These are phyloP conservation scores for Sylvilagus bachmani DNA, from an alignment of 2,113 vertebrate species.

Conservation along the genomic window DNA sequence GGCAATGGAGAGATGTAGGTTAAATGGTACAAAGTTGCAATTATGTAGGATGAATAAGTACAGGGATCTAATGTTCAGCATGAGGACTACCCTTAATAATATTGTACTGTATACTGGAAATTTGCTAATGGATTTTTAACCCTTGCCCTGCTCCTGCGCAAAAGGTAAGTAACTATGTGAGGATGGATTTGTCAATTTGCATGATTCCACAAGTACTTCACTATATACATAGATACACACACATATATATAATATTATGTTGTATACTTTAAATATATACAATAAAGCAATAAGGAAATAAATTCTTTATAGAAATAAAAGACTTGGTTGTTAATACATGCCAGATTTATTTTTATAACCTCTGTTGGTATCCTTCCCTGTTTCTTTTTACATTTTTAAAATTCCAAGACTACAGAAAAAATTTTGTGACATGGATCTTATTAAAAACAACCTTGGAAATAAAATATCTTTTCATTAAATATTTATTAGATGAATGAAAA, in stretches of 20 bases:
- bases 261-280: background rate
- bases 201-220: background rate
- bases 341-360: background rate
- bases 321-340: conserved; percentile 1
- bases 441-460: conserved; percentile 24
- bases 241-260: background rate
- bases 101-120: background rate
- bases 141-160: too few relatives aligned
- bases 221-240: too few relatives aligned
- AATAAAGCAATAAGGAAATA: background rate
- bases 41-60: background rate
- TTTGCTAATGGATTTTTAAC: background rate
- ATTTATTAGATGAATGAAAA: conserved; percentile 32
- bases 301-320: background rate
- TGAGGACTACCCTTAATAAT: background rate
- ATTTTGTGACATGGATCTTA: conserved; percentile 28
- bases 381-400: conserved; percentile 27
- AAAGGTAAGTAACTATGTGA: background rate
- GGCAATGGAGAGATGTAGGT: background rate
- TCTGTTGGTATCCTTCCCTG: background rate
- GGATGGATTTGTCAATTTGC: background rate
- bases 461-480: conserved; percentile 8
- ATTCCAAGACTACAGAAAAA: background rate
- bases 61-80: background rate
- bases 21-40: background rate